A percentile compares a stretch with the other conserved stretches of the same genome.
phyloP scores from a whole-genome alignment of 2,888 invertebrate species.

The Melanchra persicariae region DNA sequence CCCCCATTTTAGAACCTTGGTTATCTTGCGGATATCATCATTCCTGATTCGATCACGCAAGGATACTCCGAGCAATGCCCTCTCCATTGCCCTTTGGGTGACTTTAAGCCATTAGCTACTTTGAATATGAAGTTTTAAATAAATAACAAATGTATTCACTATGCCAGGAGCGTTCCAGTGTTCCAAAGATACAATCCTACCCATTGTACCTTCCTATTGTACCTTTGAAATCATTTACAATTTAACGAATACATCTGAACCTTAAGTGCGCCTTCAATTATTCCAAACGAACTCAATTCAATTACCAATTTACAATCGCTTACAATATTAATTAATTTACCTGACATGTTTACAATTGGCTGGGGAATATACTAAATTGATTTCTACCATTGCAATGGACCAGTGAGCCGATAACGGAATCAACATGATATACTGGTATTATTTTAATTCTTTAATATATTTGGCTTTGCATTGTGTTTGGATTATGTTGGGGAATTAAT shows the following conservation, averaged over 20 bases:
- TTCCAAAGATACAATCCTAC: too few relatives aligned
- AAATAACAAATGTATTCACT: too few relatives aligned
- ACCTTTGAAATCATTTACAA: conserved; percentile 32
- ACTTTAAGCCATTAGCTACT: too few relatives aligned
- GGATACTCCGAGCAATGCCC: too few relatives aligned
- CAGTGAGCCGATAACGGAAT: conserved; percentile 51
- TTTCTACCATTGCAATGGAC: conserved; percentile 51
- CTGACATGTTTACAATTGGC: conserved; percentile 67
- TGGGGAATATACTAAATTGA: conserved; percentile 56
- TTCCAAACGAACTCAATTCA: conserved; percentile 48
- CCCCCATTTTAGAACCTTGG: too few relatives aligned
- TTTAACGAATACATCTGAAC: conserved; percentile 26
- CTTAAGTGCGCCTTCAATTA: conserved; percentile 48
- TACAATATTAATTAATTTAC: conserved; percentile 68
- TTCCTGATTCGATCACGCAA: too few relatives aligned
- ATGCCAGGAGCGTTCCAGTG: too few relatives aligned
- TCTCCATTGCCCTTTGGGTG: too few relatives aligned
- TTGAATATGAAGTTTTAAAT: too few relatives aligned
- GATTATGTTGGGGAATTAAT: conserved; percentile 27
- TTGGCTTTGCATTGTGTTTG: conserved; percentile 1
- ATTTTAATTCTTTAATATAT: conserved; percentile 51
- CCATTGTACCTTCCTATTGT: too few relatives aligned
- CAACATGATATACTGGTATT: conserved; percentile 40
- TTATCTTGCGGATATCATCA: too few relatives aligned
- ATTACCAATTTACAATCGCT: conserved; percentile 64